Evolutionary conservation across 2,888 invertebrate genomes (phyloP), one percentile per base, ranked within the genome.

Genomic region (Pyrocoelia pectoralis): DNA sequence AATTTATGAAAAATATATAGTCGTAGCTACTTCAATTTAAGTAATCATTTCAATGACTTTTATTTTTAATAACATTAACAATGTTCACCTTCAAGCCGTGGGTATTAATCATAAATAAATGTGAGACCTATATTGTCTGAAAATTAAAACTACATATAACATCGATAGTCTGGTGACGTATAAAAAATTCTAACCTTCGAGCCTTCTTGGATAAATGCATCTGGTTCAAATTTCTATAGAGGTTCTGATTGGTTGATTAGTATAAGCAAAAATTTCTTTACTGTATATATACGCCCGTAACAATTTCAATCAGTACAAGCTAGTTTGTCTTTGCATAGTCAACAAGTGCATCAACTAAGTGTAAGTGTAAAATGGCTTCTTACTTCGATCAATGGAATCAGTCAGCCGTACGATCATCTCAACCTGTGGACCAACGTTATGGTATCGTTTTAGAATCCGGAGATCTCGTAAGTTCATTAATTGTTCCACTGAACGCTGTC

Each of bases 371-470:
- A 65, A 76, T 85, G 10, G 85, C 85, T 12, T 82, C 83, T 65
- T 60, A 85, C 51, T 38, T 58, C 18, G 74, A 92, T 92, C 89
- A 72, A 88, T 55, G 40, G 43, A 61, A 65, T 10, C 6, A n/a
- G 8, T 24, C 24, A 28, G 9, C 17, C 12, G 13, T 63, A 13
- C 81, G 82, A 15, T 82, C 84, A 1, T 82, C 83, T 13, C 82
- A 84, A 9, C 70, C 85, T 3, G 18, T 84, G 61, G 85, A 86
- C 73, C 86, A 86, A 74, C 83, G 85, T 65, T 86, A 85, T 72
- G 85, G 85, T 12, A 71, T 84, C 71, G 85, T 81, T 0, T 69
- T 86, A 17, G 80, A 82, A 46, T 82, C 84, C 1, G 84, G 85
- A 13, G 85, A 86, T 52, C 59, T 85, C 0, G 75, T 85, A 4